These are phyloP conservation scores for Rhinichthys osculus DNA, from an alignment of 2,797 vertebrate genomes.

Conservation along the genomic window DNA sequence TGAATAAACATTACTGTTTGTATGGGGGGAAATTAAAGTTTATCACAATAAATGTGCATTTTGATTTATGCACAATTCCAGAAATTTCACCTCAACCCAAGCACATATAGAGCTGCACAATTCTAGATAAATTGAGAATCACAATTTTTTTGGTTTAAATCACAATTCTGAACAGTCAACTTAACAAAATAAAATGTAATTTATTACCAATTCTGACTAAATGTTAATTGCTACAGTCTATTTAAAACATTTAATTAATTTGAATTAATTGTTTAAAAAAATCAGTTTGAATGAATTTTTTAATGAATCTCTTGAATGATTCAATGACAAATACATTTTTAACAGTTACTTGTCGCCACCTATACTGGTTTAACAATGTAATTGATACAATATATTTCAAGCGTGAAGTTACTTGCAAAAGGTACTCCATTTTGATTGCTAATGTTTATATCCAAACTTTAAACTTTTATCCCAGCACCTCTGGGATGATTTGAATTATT, in stretches of 20 bases:
- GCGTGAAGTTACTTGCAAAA: background rate
- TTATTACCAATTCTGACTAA: too few species aligned
- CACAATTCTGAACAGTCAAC: background rate
- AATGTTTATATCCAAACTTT: background rate
- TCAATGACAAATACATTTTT: background rate
- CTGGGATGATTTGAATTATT: background rate
- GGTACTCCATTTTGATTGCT: too few species aligned
- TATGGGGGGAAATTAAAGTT: too few species aligned
- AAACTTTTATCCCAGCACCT: background rate
- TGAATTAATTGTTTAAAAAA: too few species aligned
- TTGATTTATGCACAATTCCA: background rate
- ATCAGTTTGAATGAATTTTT: too few species aligned
- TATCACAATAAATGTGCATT: background rate
- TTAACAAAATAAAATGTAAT: background rate
- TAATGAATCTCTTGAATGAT: background rate
- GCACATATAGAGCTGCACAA: background rate
- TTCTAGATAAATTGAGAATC: too few species aligned
- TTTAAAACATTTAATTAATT: too few species aligned
- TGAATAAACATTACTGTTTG: background rate
- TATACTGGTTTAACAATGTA: background rate
- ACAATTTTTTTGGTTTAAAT: background rate
- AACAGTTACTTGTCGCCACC: too few species aligned
- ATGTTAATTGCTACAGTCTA: too few species aligned
- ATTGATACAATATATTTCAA: background rate
- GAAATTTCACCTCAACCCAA: background rate